A percentile compares a stretch with the other conserved stretches of the same genome.
phyloP scores from a whole-genome alignment of 2,888 invertebrate genomes.

The Lottia gigantea region DNA sequence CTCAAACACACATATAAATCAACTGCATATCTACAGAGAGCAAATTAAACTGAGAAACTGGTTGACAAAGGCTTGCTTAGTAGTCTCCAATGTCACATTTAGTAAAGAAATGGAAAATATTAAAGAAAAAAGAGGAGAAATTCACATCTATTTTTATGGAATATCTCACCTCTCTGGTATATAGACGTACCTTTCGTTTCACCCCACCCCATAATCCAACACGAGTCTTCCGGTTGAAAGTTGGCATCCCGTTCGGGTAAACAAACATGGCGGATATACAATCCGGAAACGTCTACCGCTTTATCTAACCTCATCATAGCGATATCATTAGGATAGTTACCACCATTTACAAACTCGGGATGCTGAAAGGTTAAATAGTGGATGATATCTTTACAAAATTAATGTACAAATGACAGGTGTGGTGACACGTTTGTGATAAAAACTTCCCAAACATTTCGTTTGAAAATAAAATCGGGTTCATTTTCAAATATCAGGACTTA shows the following conservation, averaged over 20 bases:
- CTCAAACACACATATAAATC: too few relatives aligned
- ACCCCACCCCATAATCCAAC: constrained; percentile 50
- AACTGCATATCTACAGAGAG: too few relatives aligned
- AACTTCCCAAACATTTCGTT: too few relatives aligned
- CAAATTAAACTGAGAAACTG: too few relatives aligned
- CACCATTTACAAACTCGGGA: constrained; percentile 43
- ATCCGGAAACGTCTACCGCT: constrained; percentile 39
- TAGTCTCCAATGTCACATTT: too few relatives aligned
- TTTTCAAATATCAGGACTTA: too few relatives aligned
- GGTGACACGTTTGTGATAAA: too few relatives aligned
- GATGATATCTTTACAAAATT: too few relatives aligned
- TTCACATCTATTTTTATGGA: background rate
- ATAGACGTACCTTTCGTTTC: constrained; percentile 41
- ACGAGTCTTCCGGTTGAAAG: constrained; percentile 35
- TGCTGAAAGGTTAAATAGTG: constrained; percentile 27
- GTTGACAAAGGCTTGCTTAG: too few relatives aligned
- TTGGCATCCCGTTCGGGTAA: constrained; percentile 30
- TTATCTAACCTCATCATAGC: constrained; percentile 37
- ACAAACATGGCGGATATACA: constrained; percentile 41
- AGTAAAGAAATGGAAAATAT: too few relatives aligned
- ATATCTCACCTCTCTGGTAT: constrained; percentile 7
- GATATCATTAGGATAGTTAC: constrained; percentile 47
- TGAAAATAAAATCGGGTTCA: too few relatives aligned
- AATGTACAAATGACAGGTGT: too few relatives aligned
- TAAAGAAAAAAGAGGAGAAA: background rate